These are phyloP conservation scores for Chromobotia macracanthus DNA, from an alignment of 2,797 vertebrate genomes.

Conservation along the genomic window DNA sequence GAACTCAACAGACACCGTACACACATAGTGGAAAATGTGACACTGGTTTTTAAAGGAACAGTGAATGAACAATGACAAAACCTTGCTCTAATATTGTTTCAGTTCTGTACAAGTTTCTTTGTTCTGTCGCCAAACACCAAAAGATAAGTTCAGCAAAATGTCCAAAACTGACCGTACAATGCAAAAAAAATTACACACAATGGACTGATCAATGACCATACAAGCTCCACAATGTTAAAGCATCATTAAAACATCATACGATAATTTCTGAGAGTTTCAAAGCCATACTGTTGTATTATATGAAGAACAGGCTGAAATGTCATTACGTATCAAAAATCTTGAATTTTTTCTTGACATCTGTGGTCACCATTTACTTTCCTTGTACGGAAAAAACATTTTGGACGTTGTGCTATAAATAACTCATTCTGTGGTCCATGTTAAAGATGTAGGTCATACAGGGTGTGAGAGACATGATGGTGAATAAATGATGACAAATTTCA, in stretches of 20 bases:
- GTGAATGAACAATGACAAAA: not conserved
- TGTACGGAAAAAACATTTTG: not conserved
- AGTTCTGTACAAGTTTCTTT: not conserved
- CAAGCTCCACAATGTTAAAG: not conserved
- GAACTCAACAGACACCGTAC: slow-evolving; percentile 48
- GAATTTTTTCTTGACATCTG: too few species aligned
- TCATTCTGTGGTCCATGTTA: not conserved
- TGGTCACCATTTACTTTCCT: not conserved
- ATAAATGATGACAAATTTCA: not conserved
- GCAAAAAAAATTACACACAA: not conserved
- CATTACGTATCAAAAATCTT: not conserved
- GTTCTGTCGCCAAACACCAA: not conserved
- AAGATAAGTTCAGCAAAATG: not conserved
- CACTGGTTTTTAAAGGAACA: not conserved
- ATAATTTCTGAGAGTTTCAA: too few species aligned
- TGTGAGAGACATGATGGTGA: not conserved
- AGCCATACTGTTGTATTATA: not conserved
- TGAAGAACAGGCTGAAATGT: not conserved
- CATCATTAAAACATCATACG: not conserved
- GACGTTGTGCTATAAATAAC: not conserved
- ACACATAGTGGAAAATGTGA: not conserved
- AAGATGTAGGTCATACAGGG: not conserved
- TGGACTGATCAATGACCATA: too few species aligned
- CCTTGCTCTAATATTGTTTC: not conserved
- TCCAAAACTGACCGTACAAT: not conserved